Evolutionary conservation across 1,140 invertebrate genomes (phyloP).

Genomic region (Sinonovacula constricta): DNA sequence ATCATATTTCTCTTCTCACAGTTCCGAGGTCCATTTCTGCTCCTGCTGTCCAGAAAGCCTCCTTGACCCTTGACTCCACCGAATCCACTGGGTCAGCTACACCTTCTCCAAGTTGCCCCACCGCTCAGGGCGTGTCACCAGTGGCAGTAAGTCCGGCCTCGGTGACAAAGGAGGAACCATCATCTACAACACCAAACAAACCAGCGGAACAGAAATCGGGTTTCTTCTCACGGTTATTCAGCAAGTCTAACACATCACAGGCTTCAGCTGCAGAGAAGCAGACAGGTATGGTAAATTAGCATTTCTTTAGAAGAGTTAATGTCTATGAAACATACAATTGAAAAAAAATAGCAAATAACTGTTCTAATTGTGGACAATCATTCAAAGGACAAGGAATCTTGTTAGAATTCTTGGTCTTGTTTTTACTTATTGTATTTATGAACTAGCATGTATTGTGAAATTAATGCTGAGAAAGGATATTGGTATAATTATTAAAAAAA

Average conservation of each 20-base stretch:
- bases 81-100: slow-evolving; percentile 14
- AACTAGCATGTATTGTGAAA: too few species aligned
- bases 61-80: slow-evolving; percentile 44
- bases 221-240: slow-evolving; percentile 76
- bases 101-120: slow-evolving; percentile 5
- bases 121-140: not conserved
- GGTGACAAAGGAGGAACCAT: slow-evolving; percentile 10
- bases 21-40: slow-evolving; percentile 72
- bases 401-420: too few species aligned
- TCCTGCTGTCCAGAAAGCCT: slow-evolving; percentile 56
- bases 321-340: too few species aligned
- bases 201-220: slow-evolving; percentile 66
- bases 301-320: too few species aligned
- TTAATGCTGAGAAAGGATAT: too few species aligned
- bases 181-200: slow-evolving; percentile 39
- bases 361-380: too few species aligned
- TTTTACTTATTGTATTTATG: too few species aligned
- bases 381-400: too few species aligned
- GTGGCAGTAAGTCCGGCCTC: slow-evolving; percentile 10
- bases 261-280: too few species aligned
- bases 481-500: too few species aligned
- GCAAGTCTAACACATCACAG: slow-evolving; percentile 36
- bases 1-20: slow-evolving; percentile 42
- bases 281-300: too few species aligned
- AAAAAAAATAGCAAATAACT: too few species aligned